Evolutionary conservation across 2,888 invertebrate species (phyloP).

Genomic region (Mythimna loreyi): DNA sequence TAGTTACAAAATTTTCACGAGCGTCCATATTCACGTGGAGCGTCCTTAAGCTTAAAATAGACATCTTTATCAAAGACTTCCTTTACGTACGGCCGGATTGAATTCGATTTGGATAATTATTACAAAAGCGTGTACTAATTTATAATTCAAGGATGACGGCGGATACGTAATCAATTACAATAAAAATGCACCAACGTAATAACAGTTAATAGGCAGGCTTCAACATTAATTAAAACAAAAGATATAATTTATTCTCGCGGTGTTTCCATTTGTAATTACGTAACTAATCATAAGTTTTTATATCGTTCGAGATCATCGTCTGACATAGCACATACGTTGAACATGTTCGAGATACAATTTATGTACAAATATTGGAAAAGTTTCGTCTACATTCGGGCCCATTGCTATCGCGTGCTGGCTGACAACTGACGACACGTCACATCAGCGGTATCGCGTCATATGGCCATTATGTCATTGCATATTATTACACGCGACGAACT

Average conservation of each 20-base stretch:
- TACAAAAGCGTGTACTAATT: slow-evolving; percentile 70
- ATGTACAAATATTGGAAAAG: slow-evolving; percentile 16
- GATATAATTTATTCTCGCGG: slow-evolving; percentile 58
- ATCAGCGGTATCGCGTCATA: slow-evolving; percentile 56
- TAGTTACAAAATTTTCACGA: slow-evolving; percentile 66
- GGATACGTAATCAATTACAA: slow-evolving; percentile 67
- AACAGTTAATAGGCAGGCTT: slow-evolving; percentile 54
- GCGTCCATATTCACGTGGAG: slow-evolving; percentile 64
- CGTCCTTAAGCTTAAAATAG: slow-evolving; percentile 77
- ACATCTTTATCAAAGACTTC: slow-evolving; percentile 83
- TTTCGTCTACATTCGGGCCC: slow-evolving; percentile 35
- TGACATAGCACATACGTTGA: background rate
- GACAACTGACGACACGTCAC: slow-evolving; percentile 63
- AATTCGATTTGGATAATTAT: slow-evolving; percentile 78
- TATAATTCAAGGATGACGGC: slow-evolving; percentile 71
- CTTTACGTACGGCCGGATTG: slow-evolving; percentile 75
- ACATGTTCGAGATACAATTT: background rate
- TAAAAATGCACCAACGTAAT: slow-evolving; percentile 62
- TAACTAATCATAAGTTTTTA: slow-evolving; percentile 58
- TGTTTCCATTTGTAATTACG: slow-evolving; percentile 55
- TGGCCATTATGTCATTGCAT: slow-evolving; percentile 71
- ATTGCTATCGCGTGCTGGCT: slow-evolving; percentile 56
- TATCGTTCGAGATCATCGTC: slow-evolving; percentile 24
- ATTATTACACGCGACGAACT: slow-evolving; percentile 69
- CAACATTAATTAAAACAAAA: slow-evolving; percentile 64